Evolutionary conservation across 2,797 vertebrate genomes (phyloP).

Genomic region (Sebastiscus tertius): DNA sequence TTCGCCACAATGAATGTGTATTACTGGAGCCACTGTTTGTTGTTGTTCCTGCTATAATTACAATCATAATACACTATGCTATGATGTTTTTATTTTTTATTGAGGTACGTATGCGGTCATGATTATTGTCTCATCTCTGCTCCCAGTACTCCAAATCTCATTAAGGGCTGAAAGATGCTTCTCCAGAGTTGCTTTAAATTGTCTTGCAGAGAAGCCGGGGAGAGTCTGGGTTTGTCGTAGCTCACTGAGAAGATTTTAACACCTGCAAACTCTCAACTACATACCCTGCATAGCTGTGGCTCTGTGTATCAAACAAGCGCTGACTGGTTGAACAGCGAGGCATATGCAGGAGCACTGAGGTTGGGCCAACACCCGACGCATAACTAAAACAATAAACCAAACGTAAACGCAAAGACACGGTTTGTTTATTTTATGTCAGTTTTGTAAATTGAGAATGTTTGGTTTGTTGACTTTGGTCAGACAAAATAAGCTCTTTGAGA

Average conservation of each 20-base stretch:
- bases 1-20: background rate
- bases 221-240: slow-evolving; percentile 6
- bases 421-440: slow-evolving; percentile 24
- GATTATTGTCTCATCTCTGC: slow-evolving; percentile 23
- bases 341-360: slow-evolving; percentile 14
- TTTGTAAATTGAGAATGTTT: background rate
- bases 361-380: slow-evolving; percentile 12
- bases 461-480: slow-evolving; percentile 5
- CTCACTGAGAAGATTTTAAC: slow-evolving; percentile 27
- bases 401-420: background rate
- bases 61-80: slow-evolving; percentile 6
- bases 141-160: slow-evolving; percentile 33
- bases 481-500: slow-evolving; percentile 4
- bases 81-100: slow-evolving; percentile 1
- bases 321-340: slow-evolving; percentile 36
- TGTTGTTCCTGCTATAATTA: slow-evolving; percentile 12
- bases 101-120: slow-evolving; percentile 3
- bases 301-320: slow-evolving; percentile 27
- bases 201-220: background rate
- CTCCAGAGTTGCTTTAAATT: slow-evolving; percentile 27
- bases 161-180: slow-evolving; percentile 37
- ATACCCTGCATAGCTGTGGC: slow-evolving; percentile 39
- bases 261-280: slow-evolving; percentile 22
- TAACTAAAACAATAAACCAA: slow-evolving; percentile 39
- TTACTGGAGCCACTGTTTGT: background rate